Evolutionary conservation across 2,888 invertebrate genomes (phyloP), one percentile per base, ranked within the genome.

Genomic region (Stenoptilia bipunctidactyla): DNA sequence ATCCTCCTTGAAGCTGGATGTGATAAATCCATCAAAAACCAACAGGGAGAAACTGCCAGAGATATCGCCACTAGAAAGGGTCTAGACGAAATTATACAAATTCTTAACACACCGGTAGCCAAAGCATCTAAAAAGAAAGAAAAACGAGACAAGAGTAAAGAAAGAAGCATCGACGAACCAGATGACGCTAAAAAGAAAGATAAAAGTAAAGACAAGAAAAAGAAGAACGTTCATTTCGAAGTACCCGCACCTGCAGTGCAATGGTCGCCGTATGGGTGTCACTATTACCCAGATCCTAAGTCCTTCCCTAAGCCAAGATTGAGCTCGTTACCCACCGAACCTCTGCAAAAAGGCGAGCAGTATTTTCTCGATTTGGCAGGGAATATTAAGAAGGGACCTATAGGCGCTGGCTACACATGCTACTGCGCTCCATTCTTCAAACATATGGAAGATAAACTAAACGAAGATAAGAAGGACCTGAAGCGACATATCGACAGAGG

Each of bases 311-410:
- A 92, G 48, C 94, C 95, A 10, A 92, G 92, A 56, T 76, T 95
- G 46, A 93, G 93, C 70, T 92, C 94, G 39, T 75, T 96, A 46
- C 96, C 96, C 48, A 87, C 91, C 65, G 94, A 95, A 67, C 95
- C 95, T 0, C 76, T 96, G 13, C 88, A 87, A 54, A 90, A 91
- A 56, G 97, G 97, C 44, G 95, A 96, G 73, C 96, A 97, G 69
- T 97, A 97, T 71, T 98, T 92, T 70, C 85, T 97, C 51, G 97
- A 97, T 69, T 86, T 98, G 50, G 96, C 96, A 10, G 97, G 97
- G 1, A 96, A 97, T 62, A 94, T 97, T 45, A 90, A 94, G 54
- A 97, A 97, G 77, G 97, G 97, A 1, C 97, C 97, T 0, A 91
- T 96, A n/a, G 96, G 97, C 0, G 92, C 94, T 1, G 95, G 96